Evolutionary conservation across 2,888 invertebrate genomes (phyloP), one percentile per base, ranked within the genome.

Genomic region (Cepaea hortensis): DNA sequence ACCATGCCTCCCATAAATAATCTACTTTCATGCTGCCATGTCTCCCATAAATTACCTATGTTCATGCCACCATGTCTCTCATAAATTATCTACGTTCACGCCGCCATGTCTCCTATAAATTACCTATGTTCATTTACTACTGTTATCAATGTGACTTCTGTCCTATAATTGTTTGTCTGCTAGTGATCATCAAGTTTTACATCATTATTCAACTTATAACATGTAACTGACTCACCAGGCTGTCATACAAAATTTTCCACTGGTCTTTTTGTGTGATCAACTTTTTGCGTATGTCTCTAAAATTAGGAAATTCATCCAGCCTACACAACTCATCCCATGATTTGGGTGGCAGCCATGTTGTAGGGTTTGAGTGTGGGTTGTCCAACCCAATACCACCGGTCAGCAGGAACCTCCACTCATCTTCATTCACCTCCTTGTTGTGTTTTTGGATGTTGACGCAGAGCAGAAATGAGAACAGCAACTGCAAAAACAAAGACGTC

Each of bases 301-400:
- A 95, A 68, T 87, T 79, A 11, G 90, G 86, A 85, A 95, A 85
- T 20, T 94, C 93, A 82, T 94, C 94, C 4, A 95, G 91, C 48
- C 95, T 91, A 88, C 94, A 95, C 13, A 95, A 87, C 89, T 95
- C 95, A 89, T 95, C 97, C 97, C 85, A 95, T 90, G 97, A 96
- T 87, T 96, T 96, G 0, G 95, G 95, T 0, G 97, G 96, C 50
- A 98, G 95, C 98, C 98, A 98, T 70, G 96, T 95, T 0, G 96
- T 95, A 0, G 98, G 98, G 94, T 98, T 98, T 85, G 95, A 93
- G 90, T 96, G 93, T 0, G 96, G 96, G 95, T 97, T 97, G 90
- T 97, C 97, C 82, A 97, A 95, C 20, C 96, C 96, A 76, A 97
- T 96, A 73, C 97, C 98, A 61, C 98, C 98, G 0, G 97, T 98